phyloP scores from a whole-genome alignment of 2,888 invertebrate genomes.

The Helicoverpa assulta region DNA sequence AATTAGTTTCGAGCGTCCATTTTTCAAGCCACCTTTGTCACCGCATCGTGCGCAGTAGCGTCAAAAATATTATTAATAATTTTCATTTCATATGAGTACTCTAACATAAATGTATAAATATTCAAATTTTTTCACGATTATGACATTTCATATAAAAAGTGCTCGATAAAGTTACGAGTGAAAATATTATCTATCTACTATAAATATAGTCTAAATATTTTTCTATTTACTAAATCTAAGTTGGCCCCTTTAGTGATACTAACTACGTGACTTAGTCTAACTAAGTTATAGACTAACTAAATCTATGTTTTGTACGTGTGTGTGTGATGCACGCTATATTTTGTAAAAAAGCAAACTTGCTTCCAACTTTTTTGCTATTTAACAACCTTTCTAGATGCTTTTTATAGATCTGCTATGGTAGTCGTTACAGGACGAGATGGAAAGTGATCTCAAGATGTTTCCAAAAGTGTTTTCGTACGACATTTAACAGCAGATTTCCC shows the following conservation, averaged over 20 bases:
- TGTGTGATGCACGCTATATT: conserved; percentile 54
- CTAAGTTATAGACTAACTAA: conserved; percentile 45
- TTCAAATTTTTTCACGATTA: neutral
- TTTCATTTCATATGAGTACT: neutral
- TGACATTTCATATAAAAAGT: conserved; percentile 56
- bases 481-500: too few species aligned
- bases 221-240: conserved; percentile 77
- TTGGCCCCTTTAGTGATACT: conserved; percentile 84
- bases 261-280: conserved; percentile 71
- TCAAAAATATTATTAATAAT: neutral
- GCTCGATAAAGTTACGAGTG: conserved; percentile 56
- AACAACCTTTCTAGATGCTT: neutral
- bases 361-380: conserved; percentile 11
- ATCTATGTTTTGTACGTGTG: conserved; percentile 54
- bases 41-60: too few species aligned
- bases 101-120: conserved; percentile 1
- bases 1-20: too few species aligned
- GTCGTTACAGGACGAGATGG: too few species aligned
- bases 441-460: too few species aligned
- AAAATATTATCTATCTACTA: conserved; percentile 59
- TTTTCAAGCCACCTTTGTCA: too few species aligned
- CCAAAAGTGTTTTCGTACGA: too few species aligned
- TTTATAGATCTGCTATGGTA: too few species aligned
- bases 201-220: conserved; percentile 56
- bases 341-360: conserved; percentile 22